Evolutionary conservation across 1,140 invertebrate genomes (phyloP).

Genomic region (Pogonomyrmex californicus): DNA sequence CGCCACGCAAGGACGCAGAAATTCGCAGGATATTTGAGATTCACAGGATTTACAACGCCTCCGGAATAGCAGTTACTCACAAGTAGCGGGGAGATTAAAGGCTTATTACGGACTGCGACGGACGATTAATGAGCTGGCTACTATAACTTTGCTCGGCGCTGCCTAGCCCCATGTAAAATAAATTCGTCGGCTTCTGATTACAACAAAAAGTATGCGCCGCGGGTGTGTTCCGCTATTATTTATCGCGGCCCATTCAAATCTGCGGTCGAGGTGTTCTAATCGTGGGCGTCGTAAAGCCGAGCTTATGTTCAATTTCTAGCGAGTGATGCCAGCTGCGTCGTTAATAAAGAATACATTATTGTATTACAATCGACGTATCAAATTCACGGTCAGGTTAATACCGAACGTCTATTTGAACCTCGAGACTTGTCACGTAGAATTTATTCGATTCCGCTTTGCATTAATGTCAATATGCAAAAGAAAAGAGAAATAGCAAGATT

Average conservation of each 20-base stretch:
- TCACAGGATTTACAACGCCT: neutral
- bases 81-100: constrained; percentile 70
- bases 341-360: constrained; percentile 58
- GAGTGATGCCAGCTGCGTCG: constrained; percentile 41
- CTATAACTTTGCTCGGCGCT: constrained; percentile 46
- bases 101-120: constrained; percentile 70
- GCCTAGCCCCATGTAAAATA: constrained; percentile 41
- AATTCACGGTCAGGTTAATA: neutral
- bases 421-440: neutral
- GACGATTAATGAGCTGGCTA: constrained; percentile 67
- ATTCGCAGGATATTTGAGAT: constrained; percentile 57
- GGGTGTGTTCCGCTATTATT: constrained; percentile 66
- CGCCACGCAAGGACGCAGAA: constrained; percentile 37
- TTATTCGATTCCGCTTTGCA: neutral
- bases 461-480: neutral
- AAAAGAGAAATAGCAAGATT: neutral
- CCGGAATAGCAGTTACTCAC: constrained; percentile 16
- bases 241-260: constrained; percentile 65
- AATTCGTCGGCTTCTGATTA: constrained; percentile 68
- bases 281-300: constrained; percentile 56
- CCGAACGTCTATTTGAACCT: neutral
- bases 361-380: constrained; percentile 19
- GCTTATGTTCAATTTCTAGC: constrained; percentile 44
- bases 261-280: constrained; percentile 50
- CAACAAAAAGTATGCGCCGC: constrained; percentile 45